These are phyloP conservation scores for Armadillidium nasatum DNA, from an alignment of 1,140 invertebrate genomes.

Conservation along the genomic window DNA sequence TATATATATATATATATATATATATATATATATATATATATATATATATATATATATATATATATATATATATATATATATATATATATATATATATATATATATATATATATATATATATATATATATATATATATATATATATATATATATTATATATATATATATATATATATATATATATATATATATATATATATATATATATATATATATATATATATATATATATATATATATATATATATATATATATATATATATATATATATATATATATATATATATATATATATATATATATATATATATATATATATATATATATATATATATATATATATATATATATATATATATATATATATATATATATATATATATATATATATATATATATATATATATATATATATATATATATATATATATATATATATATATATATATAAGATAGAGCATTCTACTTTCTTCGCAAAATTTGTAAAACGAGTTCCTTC, in stretches of 20 bases:
- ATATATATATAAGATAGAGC: no score
- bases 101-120: background rate
- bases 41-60: no score
- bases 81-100: background rate
- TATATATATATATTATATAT: background rate
- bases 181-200: no score
- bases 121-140: background rate
- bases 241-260: background rate
- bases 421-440: no score
- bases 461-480: no score
- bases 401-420: background rate
- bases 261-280: background rate
- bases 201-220: background rate
- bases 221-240: background rate
- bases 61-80: no score
- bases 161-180: no score
- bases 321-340: no score
- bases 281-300: no score
- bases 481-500: no score
- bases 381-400: background rate
- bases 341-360: background rate
- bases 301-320: no score
- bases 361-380: background rate
- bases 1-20: background rate
- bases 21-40: no score